phyloP scores from a whole-genome alignment of 2,888 invertebrate species.

The Caenorhabditis sp. region DNA sequence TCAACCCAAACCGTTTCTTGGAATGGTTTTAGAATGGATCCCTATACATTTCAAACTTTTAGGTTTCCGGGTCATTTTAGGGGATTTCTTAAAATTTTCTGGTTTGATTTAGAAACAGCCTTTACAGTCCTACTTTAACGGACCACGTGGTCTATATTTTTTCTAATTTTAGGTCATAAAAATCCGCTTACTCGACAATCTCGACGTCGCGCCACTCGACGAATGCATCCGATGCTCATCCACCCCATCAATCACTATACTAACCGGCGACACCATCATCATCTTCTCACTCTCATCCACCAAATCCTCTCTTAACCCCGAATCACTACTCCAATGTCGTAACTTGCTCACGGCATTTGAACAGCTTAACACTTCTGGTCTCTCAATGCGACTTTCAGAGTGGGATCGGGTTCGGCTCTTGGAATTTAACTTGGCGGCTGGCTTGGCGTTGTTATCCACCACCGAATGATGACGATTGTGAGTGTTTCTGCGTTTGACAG shows the following conservation, averaged over 20 bases:
- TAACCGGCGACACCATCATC: not conserved
- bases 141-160: no score
- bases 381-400: constrained; percentile 8
- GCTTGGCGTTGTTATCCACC: not conserved
- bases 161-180: no score
- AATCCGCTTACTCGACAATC: not conserved
- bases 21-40: no score
- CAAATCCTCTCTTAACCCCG: not conserved
- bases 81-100: no score
- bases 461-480: not conserved
- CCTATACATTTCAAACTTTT: no score
- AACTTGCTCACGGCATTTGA: not conserved
- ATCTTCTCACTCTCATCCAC: not conserved
- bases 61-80: no score
- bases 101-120: no score
- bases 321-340: not conserved
- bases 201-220: not conserved
- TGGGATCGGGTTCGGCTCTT: not conserved
- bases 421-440: constrained; percentile 6
- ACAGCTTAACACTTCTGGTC: not conserved
- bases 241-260: not conserved
- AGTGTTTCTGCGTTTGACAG: constrained; percentile 9
- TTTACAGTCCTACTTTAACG: no score
- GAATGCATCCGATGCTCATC: not conserved
- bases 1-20: no score